Evolutionary conservation across 1,140 invertebrate genomes (phyloP), one percentile per base, ranked within the genome.

Genomic region (Oedothorax gibbosus): DNA sequence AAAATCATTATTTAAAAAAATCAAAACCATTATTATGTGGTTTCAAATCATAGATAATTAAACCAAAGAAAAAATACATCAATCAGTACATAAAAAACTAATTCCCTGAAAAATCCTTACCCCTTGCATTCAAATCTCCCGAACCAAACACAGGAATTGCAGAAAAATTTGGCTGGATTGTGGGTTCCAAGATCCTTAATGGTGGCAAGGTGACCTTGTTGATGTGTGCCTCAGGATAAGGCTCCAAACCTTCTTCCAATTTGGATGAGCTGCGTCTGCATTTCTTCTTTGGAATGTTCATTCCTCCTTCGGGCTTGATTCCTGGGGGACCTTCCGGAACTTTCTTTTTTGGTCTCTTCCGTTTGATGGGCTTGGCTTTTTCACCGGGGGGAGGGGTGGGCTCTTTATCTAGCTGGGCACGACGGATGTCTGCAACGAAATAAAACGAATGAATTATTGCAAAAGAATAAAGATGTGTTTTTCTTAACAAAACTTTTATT

Each of bases 161-260:
- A 68, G 93, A 93, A 88, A 94, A 96, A 88, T 96, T 97, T 69
- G 94, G 93, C 71, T 94, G 93, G 12, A 99, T 91, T 80, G 94
- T 91, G 15, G 98, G 97, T 90, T 99, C 97, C 85, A 96, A 92
- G 64, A 99, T 95, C 85, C 94, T 93, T 91, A 99, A 94, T 9
- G 94, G 92, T 15, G 95, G 96, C 87, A 98, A 92, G 51, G 95
- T 91, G 57, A 99, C 90, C 89, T 98, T 96, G 35, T 92, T 91
- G 93, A 98, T 95, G 51, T 98, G 91, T 88, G 94, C 94, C 87
- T 97, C 97, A 87, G 97, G 94, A 88, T 95, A 97, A 9, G 93
- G 93, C 89, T 98, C 96, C 90, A 96, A 96, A 90, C 98, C 96
- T 91, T 98, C 96, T 88, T 97, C 95, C 15, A 95, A 91, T 88